Base-by-base conservation (phyloP, 2,797 vertebrate genomes). In the Falco concolor region DNA sequence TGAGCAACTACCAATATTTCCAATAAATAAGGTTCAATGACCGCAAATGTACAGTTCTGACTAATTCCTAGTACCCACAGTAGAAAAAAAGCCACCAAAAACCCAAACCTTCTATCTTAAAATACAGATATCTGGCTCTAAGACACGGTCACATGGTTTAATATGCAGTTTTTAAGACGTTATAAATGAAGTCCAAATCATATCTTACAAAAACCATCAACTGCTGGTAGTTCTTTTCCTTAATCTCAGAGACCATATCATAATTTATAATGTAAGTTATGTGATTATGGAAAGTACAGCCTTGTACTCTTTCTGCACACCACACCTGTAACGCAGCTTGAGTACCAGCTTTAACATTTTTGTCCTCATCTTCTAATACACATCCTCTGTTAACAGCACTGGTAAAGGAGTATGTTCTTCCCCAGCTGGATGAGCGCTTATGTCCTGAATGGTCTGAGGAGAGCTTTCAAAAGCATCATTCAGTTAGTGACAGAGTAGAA, bases 381-480 rank as follows among this genome's bases (percentile, higher is more conserved):
- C 99, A 99, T 19, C 99, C 99, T 83, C 99, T 98, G 97, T 87
- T 99, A 93, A 99, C 98, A 47, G 99, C 99, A 13, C 98, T 99
- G 83, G 99, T 99, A 96, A 99, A 99, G 15, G 99, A 99, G 91
- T 99, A 99, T 0, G 99, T 99, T 84, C 99, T 98, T 40, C 99
- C 99, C 99, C 99, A 99, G 93, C 99, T 99, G 86, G 99, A 99
- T 4, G 99, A 98, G 40, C 99, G 98, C 64, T 98, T 99, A 97
- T 99, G 99, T 28, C 99, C 98, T 0, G 97, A 98, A 83, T 93
- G 98, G 93, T 98, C 98, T 23, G 98, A 83, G 5, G 94, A 68
- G 36, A 96, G 95, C 98, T 98, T 95, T 59, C 63, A 83, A 95
- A 96, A 95, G 95, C 38, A 97, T 32, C 11, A 44, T 32, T 24